Base-by-base conservation (phyloP, 2,888 invertebrate species). In the Druceiella hillmani region DNA sequence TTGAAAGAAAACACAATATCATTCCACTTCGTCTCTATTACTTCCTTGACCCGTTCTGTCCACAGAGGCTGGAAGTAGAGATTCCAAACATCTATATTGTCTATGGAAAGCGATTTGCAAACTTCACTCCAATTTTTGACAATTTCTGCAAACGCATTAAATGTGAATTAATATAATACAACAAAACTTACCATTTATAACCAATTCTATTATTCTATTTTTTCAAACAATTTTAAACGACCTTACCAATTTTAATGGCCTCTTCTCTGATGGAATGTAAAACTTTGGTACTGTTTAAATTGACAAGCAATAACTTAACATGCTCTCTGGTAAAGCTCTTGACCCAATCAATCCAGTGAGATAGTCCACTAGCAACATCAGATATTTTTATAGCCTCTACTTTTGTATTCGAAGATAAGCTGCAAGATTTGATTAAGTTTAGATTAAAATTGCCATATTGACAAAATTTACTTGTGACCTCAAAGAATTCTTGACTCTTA, bases 211-310 rank as follows among this genome's bases (percentile, higher is more conserved):
- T 15, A 10, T 25, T 36, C 10, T 10, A 43, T 28, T 36, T 26
- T n/a, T n/a, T n/a, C n/a, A n/a, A n/a, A n/a, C n/a, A n/a, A n/a
- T 24, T 38, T 33, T 26, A 38, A 31, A 26, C 28, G 32, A 22
- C 45, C 49, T 54, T 57, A 76, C 78, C 76, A 17, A 80, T 71
- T 55, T 75, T 75, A 34, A 78, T 71, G 0, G 83, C 79, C 50
- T 83, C 81, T 50, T 81, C 79, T 34, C 86, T 68, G 36, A 87
- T 81, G 39, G 81, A 79, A 50, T 85, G 81, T 42, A 88, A 64
- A 1, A 80, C 79, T 57, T 80, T 82, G 35, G 87, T 74, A 32
- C 79, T 79, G 3, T 79, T 76, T 3, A 87, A 75, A 33, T 84
- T 71, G 42, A 80, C 66, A 2, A 80, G 67, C 5, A 87, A 61